Evolutionary conservation across 2,113 vertebrate species (phyloP).

Genomic region (Panthera tigris): DNA sequence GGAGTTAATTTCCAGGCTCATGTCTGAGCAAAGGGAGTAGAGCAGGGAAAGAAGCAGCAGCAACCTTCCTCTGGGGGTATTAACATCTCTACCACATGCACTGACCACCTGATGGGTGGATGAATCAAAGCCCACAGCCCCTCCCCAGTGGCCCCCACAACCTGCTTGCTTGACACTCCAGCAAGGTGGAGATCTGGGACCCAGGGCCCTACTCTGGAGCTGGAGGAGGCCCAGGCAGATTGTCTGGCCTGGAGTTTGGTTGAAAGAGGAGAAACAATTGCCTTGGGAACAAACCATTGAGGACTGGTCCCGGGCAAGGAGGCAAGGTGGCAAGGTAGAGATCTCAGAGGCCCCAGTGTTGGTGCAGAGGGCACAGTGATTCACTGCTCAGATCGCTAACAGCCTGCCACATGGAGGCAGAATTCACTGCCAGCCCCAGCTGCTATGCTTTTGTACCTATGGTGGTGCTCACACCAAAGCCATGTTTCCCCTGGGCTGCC

Average conservation of each 20-base stretch:
- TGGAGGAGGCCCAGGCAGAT: background rate
- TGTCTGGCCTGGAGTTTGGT: background rate
- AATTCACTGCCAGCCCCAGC: background rate
- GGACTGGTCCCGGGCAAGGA: background rate
- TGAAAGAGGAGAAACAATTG: background rate
- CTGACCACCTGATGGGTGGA: background rate
- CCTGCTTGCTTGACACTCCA: background rate
- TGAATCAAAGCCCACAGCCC: background rate
- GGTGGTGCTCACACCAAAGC: background rate
- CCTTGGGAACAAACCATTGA: conserved; percentile 21
- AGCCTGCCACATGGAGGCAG: background rate
- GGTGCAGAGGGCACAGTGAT: background rate
- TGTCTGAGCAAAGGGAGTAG: background rate
- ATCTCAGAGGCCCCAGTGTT: background rate
- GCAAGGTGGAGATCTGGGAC: background rate
- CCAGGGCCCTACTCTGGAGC: background rate
- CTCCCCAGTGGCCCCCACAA: background rate
- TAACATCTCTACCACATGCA: background rate
- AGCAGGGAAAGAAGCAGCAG: background rate
- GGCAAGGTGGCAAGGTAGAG: background rate
- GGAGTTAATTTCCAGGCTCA: background rate
- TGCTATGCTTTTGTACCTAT: background rate
- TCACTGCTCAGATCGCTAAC: background rate
- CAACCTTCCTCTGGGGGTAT: background rate
- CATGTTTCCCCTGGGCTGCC: background rate